A percentile compares a stretch with the other conserved stretches of the same genome.
Conservation (phyloP, 2,888 invertebrate species). For the Mimas tiliae region DNA sequence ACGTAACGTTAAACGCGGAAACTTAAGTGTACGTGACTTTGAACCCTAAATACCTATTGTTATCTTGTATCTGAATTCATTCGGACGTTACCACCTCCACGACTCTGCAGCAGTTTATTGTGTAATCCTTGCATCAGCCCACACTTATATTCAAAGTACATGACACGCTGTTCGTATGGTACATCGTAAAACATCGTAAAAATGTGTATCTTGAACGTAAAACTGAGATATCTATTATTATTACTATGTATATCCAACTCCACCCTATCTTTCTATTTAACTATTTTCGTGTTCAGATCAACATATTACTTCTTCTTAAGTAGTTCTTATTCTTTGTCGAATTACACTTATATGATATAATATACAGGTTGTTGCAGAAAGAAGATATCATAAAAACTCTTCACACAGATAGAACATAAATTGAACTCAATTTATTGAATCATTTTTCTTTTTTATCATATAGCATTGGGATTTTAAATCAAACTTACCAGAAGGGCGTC, state of each 20-base stretch:
- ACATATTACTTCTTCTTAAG: too few relatives aligned
- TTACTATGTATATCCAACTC: too few relatives aligned
- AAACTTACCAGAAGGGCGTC: too few relatives aligned
- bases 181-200: constrained; percentile 7
- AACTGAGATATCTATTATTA: neutral
- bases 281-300: too few relatives aligned
- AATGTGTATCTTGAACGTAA: constrained; percentile 6
- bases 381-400: too few relatives aligned
- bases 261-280: too few relatives aligned
- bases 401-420: too few relatives aligned
- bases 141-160: constrained; percentile 26
- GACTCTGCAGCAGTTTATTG: constrained; percentile 8
- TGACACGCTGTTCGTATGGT: neutral
- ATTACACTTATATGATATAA: neutral
- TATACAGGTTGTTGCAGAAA: too few relatives aligned
- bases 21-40: constrained; percentile 55
- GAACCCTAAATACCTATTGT: constrained; percentile 41
- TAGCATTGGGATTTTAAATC: too few relatives aligned
- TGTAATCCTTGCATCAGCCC: constrained; percentile 29
- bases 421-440: too few relatives aligned
- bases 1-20: constrained; percentile 49
- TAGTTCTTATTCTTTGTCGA: neutral
- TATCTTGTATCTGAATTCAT: constrained; percentile 39
- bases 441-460: too few relatives aligned
- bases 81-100: constrained; percentile 18